Evolutionary conservation across 2,113 vertebrate species (phyloP).

Genomic region (Nycticryphes semicollaris): DNA sequence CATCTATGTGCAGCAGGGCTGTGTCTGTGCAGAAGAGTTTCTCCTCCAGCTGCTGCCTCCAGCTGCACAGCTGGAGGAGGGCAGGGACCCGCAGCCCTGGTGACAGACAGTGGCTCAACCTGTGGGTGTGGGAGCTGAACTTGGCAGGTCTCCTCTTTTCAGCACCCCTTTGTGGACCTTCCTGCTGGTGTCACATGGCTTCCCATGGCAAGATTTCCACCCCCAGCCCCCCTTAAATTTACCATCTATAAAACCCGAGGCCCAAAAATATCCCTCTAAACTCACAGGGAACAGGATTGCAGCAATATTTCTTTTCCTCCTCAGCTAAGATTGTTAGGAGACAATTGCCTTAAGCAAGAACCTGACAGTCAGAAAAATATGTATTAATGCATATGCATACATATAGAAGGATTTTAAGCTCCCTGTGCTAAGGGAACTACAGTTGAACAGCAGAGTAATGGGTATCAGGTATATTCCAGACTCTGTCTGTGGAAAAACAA

Average conservation of each 20-base stretch:
- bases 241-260: fast-evolving
- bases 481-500: neutral
- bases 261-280: neutral
- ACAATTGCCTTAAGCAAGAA: neutral
- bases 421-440: neutral
- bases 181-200: neutral
- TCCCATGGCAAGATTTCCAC: neutral
- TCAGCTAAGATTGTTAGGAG: neutral
- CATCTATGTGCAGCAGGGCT: fast-evolving
- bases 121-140: fast-evolving
- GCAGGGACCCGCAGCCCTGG: fast-evolving
- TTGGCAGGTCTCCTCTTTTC: neutral
- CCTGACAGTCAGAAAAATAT: neutral
- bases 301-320: neutral
- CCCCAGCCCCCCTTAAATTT: neutral
- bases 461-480: neutral
- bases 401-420: neutral
- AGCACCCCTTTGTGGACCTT: neutral
- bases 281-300: neutral
- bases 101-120: neutral
- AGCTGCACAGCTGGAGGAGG: neutral
- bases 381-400: neutral
- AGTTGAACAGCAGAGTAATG: neutral
- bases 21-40: neutral
- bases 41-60: neutral